phyloP scores from a whole-genome alignment of 2,113 vertebrate species.

The Oreotragus oreotragus region DNA sequence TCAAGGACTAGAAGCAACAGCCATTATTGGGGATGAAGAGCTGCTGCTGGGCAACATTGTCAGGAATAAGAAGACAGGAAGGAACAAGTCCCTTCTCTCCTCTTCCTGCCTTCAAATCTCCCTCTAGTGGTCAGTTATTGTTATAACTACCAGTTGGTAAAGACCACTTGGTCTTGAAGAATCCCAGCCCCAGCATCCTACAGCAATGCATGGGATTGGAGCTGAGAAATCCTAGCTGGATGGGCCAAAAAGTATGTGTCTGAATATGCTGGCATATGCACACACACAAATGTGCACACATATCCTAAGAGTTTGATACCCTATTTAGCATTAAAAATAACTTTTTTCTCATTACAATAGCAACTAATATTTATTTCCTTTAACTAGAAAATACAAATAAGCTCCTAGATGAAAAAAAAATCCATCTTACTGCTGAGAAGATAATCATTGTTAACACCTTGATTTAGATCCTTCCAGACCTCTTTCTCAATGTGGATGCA shows the following conservation, averaged over 20 bases:
- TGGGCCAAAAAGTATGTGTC: not conserved
- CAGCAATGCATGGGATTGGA: not conserved
- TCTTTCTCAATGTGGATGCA: not conserved
- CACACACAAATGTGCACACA: not conserved
- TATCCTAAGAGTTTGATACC: not conserved
- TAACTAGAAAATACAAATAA: conserved; percentile 18
- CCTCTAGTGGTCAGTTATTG: not conserved
- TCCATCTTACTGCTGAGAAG: not conserved
- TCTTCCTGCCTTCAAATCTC: not conserved
- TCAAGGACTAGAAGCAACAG: not conserved
- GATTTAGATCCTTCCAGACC: not conserved
- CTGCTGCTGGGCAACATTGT: fast-evolving
- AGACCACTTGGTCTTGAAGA: not conserved
- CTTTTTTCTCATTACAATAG: not conserved
- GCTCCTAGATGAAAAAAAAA: not conserved
- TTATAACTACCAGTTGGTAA: not conserved
- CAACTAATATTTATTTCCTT: not conserved
- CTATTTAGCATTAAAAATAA: not conserved
- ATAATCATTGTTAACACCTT: not conserved
- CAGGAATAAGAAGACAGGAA: not conserved
- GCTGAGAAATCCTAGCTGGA: not conserved
- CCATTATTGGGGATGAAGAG: not conserved
- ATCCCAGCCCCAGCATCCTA: not conserved
- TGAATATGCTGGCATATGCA: not conserved
- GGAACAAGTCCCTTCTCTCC: not conserved